phyloP scores from a whole-genome alignment of 1,140 invertebrate genomes.

The Cyclina sinensis region DNA sequence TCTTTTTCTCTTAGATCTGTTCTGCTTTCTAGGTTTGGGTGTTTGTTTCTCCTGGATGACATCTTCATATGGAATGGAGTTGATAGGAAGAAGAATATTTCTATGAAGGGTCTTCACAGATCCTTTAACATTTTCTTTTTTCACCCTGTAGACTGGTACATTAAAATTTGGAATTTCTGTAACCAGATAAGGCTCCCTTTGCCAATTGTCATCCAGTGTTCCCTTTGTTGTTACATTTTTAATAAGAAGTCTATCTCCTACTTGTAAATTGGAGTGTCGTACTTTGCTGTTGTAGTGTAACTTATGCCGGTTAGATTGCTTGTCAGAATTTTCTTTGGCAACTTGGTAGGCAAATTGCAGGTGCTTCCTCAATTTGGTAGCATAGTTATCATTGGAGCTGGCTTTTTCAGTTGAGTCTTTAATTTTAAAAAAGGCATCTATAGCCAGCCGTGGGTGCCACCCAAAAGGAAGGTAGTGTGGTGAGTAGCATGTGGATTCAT shows the following conservation, averaged over 20 bases:
- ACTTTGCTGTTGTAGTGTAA: slow-evolving; percentile 1
- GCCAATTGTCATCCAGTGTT: slow-evolving; percentile 15
- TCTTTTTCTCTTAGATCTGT: background rate
- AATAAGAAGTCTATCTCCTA: too few relatives aligned
- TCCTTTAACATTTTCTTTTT: background rate
- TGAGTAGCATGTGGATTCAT: background rate
- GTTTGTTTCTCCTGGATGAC: background rate
- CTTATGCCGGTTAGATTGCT: background rate
- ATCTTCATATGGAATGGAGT: too few relatives aligned
- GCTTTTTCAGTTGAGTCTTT: too few relatives aligned
- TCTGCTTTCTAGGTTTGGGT: background rate
- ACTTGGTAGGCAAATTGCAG: too few relatives aligned
- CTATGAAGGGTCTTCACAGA: slow-evolving; percentile 11
- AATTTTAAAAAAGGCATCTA: too few relatives aligned
- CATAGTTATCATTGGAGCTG: too few relatives aligned
- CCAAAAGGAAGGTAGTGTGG: too few relatives aligned
- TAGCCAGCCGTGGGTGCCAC: too few relatives aligned
- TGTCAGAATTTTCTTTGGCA: too few relatives aligned
- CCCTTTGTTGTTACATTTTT: too few relatives aligned
- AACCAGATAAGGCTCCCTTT: background rate
- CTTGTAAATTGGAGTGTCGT: background rate
- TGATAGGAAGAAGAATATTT: background rate
- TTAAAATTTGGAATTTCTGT: background rate
- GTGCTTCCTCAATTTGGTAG: too few relatives aligned
- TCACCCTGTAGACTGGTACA: too few relatives aligned